A percentile compares a stretch with the other conserved stretches of the same genome.
These are phyloP conservation scores for Penelope pileata DNA, from an alignment of 2,113 vertebrate species.

Conservation along the genomic window DNA sequence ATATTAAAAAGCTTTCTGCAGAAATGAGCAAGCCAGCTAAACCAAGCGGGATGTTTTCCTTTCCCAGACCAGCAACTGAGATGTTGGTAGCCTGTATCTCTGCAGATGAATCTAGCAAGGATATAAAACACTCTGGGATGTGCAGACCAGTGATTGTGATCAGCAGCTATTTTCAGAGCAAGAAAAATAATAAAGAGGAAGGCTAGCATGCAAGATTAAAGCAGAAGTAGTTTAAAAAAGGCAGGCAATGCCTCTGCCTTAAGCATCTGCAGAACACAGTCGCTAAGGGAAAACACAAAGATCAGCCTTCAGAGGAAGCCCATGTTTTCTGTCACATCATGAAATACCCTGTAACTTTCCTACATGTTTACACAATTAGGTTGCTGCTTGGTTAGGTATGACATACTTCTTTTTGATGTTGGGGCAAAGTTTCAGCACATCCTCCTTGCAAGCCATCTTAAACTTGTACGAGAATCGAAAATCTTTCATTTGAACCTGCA, in stretches of 20 bases:
- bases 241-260: not conserved
- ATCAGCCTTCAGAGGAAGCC: not conserved
- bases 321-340: fast-evolving
- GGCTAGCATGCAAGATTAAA: not conserved
- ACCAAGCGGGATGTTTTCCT: not conserved
- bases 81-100: not conserved
- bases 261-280: not conserved
- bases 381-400: not conserved
- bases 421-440: slow-evolving; percentile 94
- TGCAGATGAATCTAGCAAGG: not conserved
- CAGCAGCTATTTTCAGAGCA: not conserved
- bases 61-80: not conserved
- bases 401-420: slow-evolving; percentile 98
- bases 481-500: slow-evolving; percentile 96
- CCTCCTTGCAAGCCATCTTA: slow-evolving; percentile 98
- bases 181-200: not conserved
- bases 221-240: not conserved
- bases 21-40: not conserved
- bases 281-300: not conserved
- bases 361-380: not conserved
- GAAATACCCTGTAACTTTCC: not conserved
- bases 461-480: slow-evolving; percentile 98
- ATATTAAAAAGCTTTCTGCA: not conserved
- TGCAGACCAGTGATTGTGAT: not conserved
- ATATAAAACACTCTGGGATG: not conserved